These are phyloP conservation scores for Chelonia mydas DNA, from an alignment of 2,797 vertebrate genomes.

Conservation along the genomic window DNA sequence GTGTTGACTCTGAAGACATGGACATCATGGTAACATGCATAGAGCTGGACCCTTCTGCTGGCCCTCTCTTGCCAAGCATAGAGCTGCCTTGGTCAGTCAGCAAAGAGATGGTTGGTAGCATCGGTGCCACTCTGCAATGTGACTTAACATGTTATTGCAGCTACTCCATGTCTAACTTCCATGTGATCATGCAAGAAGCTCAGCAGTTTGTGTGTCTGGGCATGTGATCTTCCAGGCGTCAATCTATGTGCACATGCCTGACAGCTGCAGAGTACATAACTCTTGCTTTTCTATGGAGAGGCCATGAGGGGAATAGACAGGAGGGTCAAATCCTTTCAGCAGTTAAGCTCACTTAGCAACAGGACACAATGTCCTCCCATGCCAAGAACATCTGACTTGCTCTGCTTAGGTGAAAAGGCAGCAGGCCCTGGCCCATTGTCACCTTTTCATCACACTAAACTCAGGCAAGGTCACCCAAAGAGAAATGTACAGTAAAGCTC, in stretches of 20 bases:
- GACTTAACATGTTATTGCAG: accelerated
- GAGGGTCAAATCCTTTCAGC: neutral
- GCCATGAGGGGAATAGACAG: neutral
- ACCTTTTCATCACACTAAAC: accelerated
- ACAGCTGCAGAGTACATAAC: neutral
- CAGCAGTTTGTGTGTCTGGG: neutral
- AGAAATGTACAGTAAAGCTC: neutral
- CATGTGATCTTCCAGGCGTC: neutral
- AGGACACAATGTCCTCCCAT: neutral
- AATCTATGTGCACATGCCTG: accelerated
- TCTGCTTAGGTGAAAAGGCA: accelerated
- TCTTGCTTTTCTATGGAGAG: neutral
- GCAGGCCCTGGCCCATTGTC: neutral
- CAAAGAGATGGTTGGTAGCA: accelerated
- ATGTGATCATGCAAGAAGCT: neutral
- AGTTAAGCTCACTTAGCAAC: neutral
- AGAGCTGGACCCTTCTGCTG: neutral
- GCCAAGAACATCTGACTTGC: neutral
- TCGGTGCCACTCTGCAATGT: neutral
- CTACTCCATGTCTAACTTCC: neutral
- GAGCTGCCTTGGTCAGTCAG: accelerated
- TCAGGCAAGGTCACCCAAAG: accelerated
- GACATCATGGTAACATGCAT: constrained; percentile 50
- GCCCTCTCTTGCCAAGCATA: neutral
- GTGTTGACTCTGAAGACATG: constrained; percentile 12